A percentile compares a stretch with the other conserved stretches of the same genome.
Conservation (phyloP, 2,888 invertebrate genomes). For the Drosophila bunnanda region DNA sequence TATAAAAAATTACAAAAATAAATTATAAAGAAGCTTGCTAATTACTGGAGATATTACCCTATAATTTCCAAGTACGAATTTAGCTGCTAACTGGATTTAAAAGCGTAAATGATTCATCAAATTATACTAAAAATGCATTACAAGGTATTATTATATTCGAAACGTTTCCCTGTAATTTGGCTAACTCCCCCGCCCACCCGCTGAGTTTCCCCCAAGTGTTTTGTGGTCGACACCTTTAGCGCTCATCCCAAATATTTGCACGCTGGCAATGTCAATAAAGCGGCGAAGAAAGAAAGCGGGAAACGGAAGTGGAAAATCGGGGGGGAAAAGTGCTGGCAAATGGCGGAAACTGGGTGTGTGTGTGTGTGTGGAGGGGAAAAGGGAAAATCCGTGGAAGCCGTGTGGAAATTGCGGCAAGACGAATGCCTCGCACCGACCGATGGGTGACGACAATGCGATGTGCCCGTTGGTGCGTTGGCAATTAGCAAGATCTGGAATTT, state of each 20-base stretch:
- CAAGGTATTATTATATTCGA: background rate
- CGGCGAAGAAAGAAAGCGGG: constrained; percentile 37
- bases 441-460: background rate
- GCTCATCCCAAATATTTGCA: constrained; percentile 67
- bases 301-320: constrained; percentile 11
- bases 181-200: background rate
- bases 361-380: background rate
- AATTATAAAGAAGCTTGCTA: no score
- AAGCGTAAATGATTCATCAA: no score
- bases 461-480: constrained; percentile 8
- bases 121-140: background rate
- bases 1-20: no score
- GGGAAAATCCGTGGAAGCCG: background rate
- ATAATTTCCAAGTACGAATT: no score
- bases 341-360: constrained; percentile 10
- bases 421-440: constrained; percentile 15
- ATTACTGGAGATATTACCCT: no score
- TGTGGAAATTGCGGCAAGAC: constrained; percentile 34
- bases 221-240: constrained; percentile 61
- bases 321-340: constrained; percentile 6
- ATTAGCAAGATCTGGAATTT: constrained; percentile 23
- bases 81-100: no score
- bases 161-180: background rate
- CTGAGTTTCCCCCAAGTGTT: constrained; percentile 19
- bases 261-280: constrained; percentile 63